A percentile compares a stretch with the other conserved stretches of the same genome.
Conservation (phyloP, 2,797 vertebrate genomes). For the Oreochromis grahami region DNA sequence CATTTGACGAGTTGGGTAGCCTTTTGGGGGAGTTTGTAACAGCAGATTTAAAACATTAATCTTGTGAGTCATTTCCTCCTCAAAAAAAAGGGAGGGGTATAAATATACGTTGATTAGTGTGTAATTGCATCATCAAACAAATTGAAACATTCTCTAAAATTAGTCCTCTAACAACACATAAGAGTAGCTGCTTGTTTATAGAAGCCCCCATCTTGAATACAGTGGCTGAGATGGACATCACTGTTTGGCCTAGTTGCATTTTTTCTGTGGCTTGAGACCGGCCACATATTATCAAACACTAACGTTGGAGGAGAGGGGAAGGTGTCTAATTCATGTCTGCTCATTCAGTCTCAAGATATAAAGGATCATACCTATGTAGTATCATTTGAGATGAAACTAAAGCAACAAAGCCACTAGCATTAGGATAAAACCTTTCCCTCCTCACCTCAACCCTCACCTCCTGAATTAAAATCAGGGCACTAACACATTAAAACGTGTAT, state of each 20-base stretch:
- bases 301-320: not conserved
- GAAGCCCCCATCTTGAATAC: not conserved
- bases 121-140: not conserved
- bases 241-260: not conserved
- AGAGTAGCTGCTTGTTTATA: too few species aligned
- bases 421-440: not conserved
- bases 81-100: not conserved
- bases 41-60: not conserved
- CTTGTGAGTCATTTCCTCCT: not conserved
- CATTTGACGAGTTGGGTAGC: not conserved
- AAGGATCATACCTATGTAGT: not conserved
- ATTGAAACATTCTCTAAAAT: rapidly evolving
- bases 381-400: not conserved
- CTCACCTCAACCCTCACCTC: not conserved
- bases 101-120: not conserved
- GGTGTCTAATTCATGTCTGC: not conserved
- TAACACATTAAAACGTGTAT: not conserved
- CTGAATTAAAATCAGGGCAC: not conserved
- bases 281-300: not conserved
- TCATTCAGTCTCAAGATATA: not conserved
- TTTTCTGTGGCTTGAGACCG: not conserved
- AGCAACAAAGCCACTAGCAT: not conserved
- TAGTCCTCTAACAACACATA: too few species aligned
- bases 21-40: not conserved
- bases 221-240: not conserved